A percentile compares a stretch with the other conserved stretches of the same genome.
These are phyloP conservation scores for Subacronicta megacephala DNA, from an alignment of 2,888 invertebrate genomes.

Conservation along the genomic window DNA sequence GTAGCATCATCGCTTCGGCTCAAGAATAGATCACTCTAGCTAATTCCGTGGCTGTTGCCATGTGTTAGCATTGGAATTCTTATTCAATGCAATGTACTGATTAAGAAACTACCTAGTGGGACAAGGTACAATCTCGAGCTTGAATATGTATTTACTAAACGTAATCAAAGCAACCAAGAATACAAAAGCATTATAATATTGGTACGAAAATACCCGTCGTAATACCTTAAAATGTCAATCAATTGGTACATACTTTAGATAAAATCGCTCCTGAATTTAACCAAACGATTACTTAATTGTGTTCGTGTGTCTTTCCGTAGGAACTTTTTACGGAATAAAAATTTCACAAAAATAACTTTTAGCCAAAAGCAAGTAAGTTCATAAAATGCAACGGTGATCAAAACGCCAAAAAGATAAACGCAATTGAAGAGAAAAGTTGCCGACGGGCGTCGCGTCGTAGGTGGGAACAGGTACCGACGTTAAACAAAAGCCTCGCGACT, in stretches of 20 bases:
- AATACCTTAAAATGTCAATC: too few species aligned
- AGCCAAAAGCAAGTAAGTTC: not conserved
- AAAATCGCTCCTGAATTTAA: too few species aligned
- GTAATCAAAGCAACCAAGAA: too few species aligned
- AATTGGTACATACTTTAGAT: too few species aligned
- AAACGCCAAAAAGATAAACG: constrained; percentile 21
- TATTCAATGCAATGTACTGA: not conserved
- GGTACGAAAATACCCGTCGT: too few species aligned
- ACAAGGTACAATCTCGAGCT: too few species aligned
- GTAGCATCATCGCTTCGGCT: not conserved
- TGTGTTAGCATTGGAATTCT: not conserved
- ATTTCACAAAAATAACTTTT: too few species aligned
- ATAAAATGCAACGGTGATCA: constrained; percentile 9
- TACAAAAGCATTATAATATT: too few species aligned
- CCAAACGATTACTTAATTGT: too few species aligned
- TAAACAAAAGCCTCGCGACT: constrained; percentile 42
- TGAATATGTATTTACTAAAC: too few species aligned
- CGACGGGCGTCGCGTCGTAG: constrained; percentile 4
- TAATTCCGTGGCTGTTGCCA: not conserved
- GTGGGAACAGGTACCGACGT: constrained; percentile 15
- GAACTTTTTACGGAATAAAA: not conserved
- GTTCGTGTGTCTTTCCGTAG: too few species aligned
- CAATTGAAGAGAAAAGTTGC: constrained; percentile 25
- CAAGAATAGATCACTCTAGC: constrained; percentile 16
- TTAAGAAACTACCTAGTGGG: not conserved